Base-by-base conservation (phyloP, 2,797 vertebrate species). In the Phalloptychus januarius region DNA sequence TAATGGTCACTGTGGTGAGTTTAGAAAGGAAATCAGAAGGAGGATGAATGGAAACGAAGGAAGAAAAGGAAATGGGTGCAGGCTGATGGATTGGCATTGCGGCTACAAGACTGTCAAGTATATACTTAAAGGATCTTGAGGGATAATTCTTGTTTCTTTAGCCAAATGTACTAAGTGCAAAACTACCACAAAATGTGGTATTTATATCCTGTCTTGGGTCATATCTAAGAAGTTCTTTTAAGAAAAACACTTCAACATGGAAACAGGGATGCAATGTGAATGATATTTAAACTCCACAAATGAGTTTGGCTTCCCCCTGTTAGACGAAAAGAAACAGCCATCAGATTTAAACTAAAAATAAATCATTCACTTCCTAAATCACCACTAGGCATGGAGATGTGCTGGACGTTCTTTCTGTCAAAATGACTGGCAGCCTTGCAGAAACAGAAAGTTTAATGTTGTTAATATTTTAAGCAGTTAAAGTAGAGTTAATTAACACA, bases 1-100 rank as follows among this genome's bases (percentile, higher is more conserved):
- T 61, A 72, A 74, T 74, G 75, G 74, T 72, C 61, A 77, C 69
- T 85, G 76, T 65, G 76, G 77, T 72, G 78, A 50, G 61, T 90
- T 86, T 54, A 76, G 56, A 77, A 76, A 70, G 52, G 23, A 75
- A 86, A 85, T 82, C 72, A 78, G 75, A 58, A 67, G 44, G 23
- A 61, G 56, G 69, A 79, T 46, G 46, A 42, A 74, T 78, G 45
- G 46, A 44, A 76, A 71, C 78, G 58, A 72, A 74, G 61, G 63
- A 61, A 40, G 74, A 7, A 45, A 20, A 71, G n/a, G 28, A 58
- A 67, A 73, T 44, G 75, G n/a, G 33, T n/a, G 36, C 23, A 36
- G 75, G 71, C 28, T 40, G 81, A 86, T 50, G 23, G 56, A 42
- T 77, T 77, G 78, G 65, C 76, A 81, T 79, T 86, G 70, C 52